Conservation (phyloP, 23 tunicate genomes). For the Aplidium turbinatum region DNA sequence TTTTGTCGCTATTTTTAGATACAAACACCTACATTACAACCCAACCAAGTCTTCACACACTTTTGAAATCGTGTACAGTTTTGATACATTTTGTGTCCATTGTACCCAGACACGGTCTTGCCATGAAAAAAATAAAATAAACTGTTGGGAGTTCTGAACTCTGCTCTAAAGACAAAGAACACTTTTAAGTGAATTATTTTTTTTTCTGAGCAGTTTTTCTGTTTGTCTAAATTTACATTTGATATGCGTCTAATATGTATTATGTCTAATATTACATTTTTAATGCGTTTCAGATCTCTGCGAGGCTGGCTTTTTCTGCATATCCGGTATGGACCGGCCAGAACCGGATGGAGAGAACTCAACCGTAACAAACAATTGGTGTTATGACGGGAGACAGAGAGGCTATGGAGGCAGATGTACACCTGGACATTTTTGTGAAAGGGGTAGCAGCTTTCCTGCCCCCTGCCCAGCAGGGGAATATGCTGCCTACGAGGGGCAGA, state of each 20-base stretch:
- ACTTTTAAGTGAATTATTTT: too few relatives aligned
- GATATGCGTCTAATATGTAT: background rate
- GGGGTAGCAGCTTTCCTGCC: slow-evolving; percentile 52
- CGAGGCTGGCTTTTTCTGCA: slow-evolving; percentile 78
- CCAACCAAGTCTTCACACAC: too few relatives aligned
- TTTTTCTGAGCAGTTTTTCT: background rate
- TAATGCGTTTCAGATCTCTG: slow-evolving; percentile 41
- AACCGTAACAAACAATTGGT: slow-evolving; percentile 53
- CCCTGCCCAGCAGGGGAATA: slow-evolving; percentile 83
- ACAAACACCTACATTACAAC: too few relatives aligned
- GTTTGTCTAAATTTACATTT: too few relatives aligned
- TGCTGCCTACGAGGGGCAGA: slow-evolving; percentile 43
- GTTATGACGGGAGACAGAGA: slow-evolving; percentile 67
- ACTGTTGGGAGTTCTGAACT: too few relatives aligned
- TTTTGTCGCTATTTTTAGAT: too few relatives aligned
- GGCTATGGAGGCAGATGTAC: slow-evolving; percentile 88
- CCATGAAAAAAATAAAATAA: too few relatives aligned
- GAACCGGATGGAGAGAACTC: slow-evolving; percentile 81
- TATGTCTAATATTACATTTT: background rate
- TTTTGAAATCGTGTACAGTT: too few relatives aligned
- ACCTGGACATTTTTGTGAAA: slow-evolving; percentile 66
- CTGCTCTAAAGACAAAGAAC: too few relatives aligned
- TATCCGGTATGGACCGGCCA: slow-evolving; percentile 81
- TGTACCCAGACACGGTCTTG: too few relatives aligned
- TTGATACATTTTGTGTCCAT: too few relatives aligned